phyloP scores from a whole-genome alignment of 1,140 invertebrate species.

The Microplitis mediator region DNA sequence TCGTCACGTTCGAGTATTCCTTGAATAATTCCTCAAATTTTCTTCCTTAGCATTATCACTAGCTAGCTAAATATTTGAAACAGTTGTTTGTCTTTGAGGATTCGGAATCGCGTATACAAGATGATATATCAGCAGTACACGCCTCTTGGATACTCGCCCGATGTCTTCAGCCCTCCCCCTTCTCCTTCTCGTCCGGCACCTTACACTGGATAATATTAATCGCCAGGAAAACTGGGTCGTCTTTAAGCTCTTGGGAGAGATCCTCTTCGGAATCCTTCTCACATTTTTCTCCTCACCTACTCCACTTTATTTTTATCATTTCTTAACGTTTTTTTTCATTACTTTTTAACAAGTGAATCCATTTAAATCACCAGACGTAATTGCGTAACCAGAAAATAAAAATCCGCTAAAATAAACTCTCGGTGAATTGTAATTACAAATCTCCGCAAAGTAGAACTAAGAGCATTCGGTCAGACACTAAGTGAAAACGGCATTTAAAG shows the following conservation, averaged over 20 bases:
- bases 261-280: neutral
- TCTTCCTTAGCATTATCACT: neutral
- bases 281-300: neutral
- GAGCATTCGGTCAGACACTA: neutral
- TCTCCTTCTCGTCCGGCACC: neutral
- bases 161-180: neutral
- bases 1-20: neutral
- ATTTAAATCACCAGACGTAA: no score
- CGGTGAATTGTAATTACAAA: neutral
- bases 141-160: neutral
- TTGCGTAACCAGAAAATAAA: no score
- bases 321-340: no score
- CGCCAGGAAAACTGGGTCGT: slow-evolving; percentile 3
- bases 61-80: neutral
- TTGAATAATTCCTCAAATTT: neutral
- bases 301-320: neutral
- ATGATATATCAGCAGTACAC: neutral
- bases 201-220: slow-evolving; percentile 1
- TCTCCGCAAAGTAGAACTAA: neutral
- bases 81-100: neutral
- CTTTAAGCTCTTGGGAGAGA: neutral
- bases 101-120: neutral
- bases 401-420: neutral
- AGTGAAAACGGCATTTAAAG: neutral
- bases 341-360: no score